phyloP scores from a whole-genome alignment of 2,888 invertebrate species.

The Mycalesis mineus region DNA sequence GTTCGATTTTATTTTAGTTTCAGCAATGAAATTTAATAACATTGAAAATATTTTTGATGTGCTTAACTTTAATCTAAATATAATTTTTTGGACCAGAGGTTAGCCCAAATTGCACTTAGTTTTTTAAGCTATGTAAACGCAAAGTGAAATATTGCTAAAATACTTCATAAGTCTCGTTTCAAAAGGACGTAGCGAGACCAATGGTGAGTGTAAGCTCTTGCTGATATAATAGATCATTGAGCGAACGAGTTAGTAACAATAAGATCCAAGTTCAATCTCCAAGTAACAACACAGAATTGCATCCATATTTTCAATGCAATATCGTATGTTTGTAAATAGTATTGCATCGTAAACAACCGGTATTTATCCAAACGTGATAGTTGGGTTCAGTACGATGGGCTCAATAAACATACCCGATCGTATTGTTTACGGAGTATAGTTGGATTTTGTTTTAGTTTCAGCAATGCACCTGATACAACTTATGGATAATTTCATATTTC shows the following conservation, averaged over 20 bases:
- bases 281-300: not conserved
- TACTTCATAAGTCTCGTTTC: no score
- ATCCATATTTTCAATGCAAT: slow-evolving; percentile 11
- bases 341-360: slow-evolving; percentile 11
- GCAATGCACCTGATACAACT: not conserved
- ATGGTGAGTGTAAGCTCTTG: no score
- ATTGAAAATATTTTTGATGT: no score
- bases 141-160: no score
- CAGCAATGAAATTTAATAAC: no score
- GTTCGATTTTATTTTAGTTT: not conserved
- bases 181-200: no score
- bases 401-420: slow-evolving; percentile 16
- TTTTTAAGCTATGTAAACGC: no score
- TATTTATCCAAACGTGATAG: slow-evolving; percentile 19
- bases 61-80: no score
- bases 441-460: slow-evolving; percentile 1
- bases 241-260: no score
- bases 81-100: no score
- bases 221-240: no score
- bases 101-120: no score
- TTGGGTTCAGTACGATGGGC: slow-evolving; percentile 16
- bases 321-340: slow-evolving; percentile 7
- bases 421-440: slow-evolving; percentile 8
- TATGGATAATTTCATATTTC: not conserved
- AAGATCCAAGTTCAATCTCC: not conserved